Base-by-base conservation (phyloP, 2,797 vertebrate genomes). In the Champsocephalus esox region DNA sequence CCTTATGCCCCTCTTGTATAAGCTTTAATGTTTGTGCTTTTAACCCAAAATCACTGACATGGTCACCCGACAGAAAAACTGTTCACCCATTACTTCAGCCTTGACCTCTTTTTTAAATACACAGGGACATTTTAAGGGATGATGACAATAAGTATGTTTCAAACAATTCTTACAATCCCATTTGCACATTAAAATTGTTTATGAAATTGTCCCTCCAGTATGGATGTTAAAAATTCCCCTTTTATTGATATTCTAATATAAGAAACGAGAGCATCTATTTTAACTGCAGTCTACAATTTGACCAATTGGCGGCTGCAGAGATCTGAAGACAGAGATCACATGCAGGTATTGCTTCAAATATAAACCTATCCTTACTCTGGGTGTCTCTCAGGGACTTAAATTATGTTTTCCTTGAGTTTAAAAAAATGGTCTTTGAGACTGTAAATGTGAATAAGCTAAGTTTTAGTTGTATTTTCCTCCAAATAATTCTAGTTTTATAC, bases 361-460 rank as follows among this genome's bases (percentile, higher is more conserved):
- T 10, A 28, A 73, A 62, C 32, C 4, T 19, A 12, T 44, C 28
- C 32, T 57, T 62, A 28, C 24, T 66, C 50, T 79, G 59, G 46
- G 49, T 8, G 66, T 68, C 28, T 75, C 81, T 87, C 79, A 81
- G 81, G 83, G 61, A 77, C 76, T 54, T 78, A 56, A 57, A 59
- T 68, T 41, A 66, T 66, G 41, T 34, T 66, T 65, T 54, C 7
- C 34, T 44, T 46, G 10, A 17, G 1, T 72, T 54, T n/a, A 32
- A 65, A 75, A 64, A 50, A 75, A 19, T 75, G 16, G 52, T 77
- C 52, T 68, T 38, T 69, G 46, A 61, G 57, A 65, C 34, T 58
- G 7, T 46, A 32, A 24, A 28, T 28, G 28, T 28, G 28, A 28
- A 28, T 28, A 61, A 28, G 55, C 43, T 66, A 59, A 49, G 52